Evolutionary conservation across 2,797 vertebrate species (phyloP).

Genomic region (Cephalopachus bancanus): DNA sequence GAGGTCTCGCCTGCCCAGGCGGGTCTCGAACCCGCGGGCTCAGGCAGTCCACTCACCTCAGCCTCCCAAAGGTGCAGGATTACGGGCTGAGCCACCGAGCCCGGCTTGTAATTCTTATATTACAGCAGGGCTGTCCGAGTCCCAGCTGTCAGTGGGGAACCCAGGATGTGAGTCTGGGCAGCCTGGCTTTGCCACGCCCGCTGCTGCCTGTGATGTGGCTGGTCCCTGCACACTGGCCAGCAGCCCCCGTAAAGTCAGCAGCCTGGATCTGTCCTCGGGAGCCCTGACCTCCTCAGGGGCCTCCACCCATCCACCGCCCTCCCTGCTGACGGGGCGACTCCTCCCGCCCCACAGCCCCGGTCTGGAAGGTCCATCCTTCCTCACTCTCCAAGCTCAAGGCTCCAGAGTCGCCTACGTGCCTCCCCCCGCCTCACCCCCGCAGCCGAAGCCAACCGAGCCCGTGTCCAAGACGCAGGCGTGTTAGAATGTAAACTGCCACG

Average conservation of each 20-base stretch:
- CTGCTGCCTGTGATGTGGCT: accelerated
- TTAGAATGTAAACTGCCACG: constrained; percentile 61
- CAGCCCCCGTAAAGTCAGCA: not conserved
- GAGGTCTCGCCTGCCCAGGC: too few relatives aligned
- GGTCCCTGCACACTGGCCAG: not conserved
- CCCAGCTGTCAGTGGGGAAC: not conserved
- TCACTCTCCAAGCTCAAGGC: not conserved
- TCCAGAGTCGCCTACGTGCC: not conserved
- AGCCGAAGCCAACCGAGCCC: constrained; percentile 70
- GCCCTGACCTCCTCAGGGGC: not conserved
- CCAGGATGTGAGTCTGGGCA: not conserved
- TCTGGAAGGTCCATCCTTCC: not conserved
- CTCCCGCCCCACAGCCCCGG: constrained; percentile 9
- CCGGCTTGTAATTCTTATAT: not conserved
- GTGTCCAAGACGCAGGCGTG: constrained; percentile 17
- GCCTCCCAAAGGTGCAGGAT: too few relatives aligned
- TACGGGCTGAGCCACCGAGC: too few relatives aligned
- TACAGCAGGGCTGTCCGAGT: not conserved
- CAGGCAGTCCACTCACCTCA: too few relatives aligned
- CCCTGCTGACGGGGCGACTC: not conserved
- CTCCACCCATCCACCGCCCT: not conserved
- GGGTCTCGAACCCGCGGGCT: too few relatives aligned
- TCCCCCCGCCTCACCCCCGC: not conserved
- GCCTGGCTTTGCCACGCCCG: not conserved
- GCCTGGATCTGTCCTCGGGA: not conserved